phyloP scores from a whole-genome alignment of 2,888 invertebrate species.

The Melolontha melolontha region DNA sequence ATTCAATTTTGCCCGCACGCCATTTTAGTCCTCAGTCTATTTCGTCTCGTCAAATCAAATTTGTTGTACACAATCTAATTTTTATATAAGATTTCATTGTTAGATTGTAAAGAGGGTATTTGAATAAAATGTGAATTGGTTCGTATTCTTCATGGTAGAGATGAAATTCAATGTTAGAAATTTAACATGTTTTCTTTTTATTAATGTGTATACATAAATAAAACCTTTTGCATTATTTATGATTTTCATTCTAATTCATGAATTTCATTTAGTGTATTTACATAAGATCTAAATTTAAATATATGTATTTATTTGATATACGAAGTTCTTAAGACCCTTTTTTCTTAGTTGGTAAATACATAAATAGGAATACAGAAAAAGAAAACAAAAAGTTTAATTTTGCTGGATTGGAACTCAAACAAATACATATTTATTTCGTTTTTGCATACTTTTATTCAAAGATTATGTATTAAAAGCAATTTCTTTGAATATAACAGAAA shows the following conservation, averaged over 20 bases:
- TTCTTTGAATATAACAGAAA: no score
- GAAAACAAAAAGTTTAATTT: no score
- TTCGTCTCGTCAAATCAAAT: constrained; percentile 17
- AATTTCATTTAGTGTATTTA: constrained; percentile 24
- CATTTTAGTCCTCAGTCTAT: constrained; percentile 10
- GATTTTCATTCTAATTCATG: constrained; percentile 34
- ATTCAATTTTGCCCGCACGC: constrained; percentile 6
- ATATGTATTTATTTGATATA: neutral
- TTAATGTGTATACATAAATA: constrained; percentile 10
- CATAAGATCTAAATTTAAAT: constrained; percentile 34
- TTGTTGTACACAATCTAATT: constrained; percentile 30
- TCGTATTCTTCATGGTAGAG: neutral
- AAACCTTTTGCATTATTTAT: constrained; percentile 27
- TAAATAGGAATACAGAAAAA: no score
- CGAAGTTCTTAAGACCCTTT: no score
- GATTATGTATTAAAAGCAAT: no score
- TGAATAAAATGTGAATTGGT: constrained; percentile 3
- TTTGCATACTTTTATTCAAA: no score
- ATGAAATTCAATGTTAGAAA: constrained; percentile 28
- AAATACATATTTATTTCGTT: no score
- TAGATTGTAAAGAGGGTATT: constrained; percentile 5
- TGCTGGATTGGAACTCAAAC: no score
- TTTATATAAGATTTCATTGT: constrained; percentile 23
- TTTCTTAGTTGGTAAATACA: no score
- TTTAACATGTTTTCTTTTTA: constrained; percentile 25